Evolutionary conservation across 2,113 vertebrate genomes (phyloP).

Genomic region (Rousettus leschenaultii): DNA sequence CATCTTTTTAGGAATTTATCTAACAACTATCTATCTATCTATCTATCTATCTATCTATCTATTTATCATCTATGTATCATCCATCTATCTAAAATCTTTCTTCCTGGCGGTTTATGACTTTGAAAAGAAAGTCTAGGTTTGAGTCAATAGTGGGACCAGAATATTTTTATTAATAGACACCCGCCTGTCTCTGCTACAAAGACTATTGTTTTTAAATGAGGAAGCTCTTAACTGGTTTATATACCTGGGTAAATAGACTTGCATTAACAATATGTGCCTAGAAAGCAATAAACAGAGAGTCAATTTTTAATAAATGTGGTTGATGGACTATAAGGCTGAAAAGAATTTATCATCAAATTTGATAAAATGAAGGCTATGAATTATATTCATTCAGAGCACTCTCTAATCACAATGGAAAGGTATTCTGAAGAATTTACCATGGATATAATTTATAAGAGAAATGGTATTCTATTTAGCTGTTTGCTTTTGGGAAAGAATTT

Average conservation of each 20-base stretch:
- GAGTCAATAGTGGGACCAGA: neutral
- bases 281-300: neutral
- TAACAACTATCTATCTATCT: neutral
- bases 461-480: neutral
- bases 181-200: neutral
- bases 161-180: neutral
- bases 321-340: neutral
- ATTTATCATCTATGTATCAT: neutral
- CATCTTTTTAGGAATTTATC: neutral
- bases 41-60: neutral
- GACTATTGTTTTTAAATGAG: neutral
- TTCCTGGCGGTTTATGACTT: neutral
- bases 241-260: neutral
- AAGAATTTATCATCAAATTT: neutral
- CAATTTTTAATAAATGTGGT: constrained; percentile 17
- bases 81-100: neutral
- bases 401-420: neutral
- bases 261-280: neutral
- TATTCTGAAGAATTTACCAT: neutral
- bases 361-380: neutral
- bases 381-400: neutral
- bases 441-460: neutral
- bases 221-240: neutral
- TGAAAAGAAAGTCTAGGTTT: constrained; percentile 6
- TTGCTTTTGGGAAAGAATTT: neutral